These are phyloP conservation scores for Merops nubicus DNA, from an alignment of 2,113 vertebrate genomes.

Conservation along the genomic window DNA sequence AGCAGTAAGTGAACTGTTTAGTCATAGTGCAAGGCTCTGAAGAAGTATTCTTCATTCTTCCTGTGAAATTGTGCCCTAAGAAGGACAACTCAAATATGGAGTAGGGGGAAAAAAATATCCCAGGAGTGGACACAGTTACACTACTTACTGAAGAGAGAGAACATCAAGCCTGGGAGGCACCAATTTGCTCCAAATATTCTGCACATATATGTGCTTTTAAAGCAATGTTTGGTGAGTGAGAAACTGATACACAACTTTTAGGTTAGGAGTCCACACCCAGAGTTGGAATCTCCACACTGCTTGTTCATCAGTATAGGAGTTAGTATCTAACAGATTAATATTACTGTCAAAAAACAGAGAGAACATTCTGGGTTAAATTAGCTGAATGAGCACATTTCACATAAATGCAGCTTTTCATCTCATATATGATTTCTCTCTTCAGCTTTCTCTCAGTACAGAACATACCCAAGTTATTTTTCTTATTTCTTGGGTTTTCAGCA, in stretches of 20 bases:
- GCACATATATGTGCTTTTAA: accelerated
- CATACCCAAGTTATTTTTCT: neutral
- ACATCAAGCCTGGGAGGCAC: neutral
- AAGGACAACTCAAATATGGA: neutral
- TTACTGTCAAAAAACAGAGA: neutral
- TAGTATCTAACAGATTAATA: neutral
- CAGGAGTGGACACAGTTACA: neutral
- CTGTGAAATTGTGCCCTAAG: neutral
- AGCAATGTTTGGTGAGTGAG: neutral
- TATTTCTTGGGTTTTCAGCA: neutral
- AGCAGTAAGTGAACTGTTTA: neutral
- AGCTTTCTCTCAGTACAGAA: neutral
- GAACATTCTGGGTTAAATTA: neutral
- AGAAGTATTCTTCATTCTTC: neutral
- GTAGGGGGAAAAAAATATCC: neutral
- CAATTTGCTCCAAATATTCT: neutral
- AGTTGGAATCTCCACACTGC: neutral
- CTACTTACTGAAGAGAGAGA: neutral
- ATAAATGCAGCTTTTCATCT: neutral
- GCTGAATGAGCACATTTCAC: neutral
- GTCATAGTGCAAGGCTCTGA: neutral
- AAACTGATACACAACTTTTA: neutral
- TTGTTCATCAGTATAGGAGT: neutral
- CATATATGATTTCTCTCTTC: neutral
- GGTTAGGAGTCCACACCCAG: neutral